phyloP scores from a whole-genome alignment of 1,140 invertebrate genomes.

The Plectus sambesii region DNA sequence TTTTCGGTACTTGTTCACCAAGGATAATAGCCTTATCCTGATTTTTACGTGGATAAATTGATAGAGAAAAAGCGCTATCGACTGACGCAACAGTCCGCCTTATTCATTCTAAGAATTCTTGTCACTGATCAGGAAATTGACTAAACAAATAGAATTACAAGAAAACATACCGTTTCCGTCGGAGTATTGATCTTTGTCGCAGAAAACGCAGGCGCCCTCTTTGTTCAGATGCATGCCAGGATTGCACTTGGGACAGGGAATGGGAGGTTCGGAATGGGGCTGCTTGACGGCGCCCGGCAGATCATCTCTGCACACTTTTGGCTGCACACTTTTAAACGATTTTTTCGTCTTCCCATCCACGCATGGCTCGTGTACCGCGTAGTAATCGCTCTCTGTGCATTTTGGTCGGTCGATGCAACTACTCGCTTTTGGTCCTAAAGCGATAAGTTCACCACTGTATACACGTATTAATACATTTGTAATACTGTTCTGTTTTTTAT shows the following conservation, averaged over 20 bases:
- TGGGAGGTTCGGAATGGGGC: conserved; percentile 43
- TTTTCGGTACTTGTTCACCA: too few species aligned
- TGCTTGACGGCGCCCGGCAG: conserved; percentile 45
- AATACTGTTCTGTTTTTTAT: too few species aligned
- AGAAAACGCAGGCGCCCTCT: conserved; percentile 48
- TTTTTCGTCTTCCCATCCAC: conserved; percentile 48
- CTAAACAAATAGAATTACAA: conserved; percentile 18
- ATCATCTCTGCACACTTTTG: conserved; percentile 52
- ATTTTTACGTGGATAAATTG: too few species aligned
- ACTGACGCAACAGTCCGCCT: too few species aligned
- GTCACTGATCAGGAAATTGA: too few species aligned
- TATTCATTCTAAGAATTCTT: too few species aligned
- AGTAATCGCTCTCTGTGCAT: conserved; percentile 54
- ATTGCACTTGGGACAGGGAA: conserved; percentile 53
- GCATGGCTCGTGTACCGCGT: conserved; percentile 51
- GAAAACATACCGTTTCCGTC: conserved; percentile 40
- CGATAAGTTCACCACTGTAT: conserved; percentile 5
- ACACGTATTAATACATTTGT: conserved; percentile 16
- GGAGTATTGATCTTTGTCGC: conserved; percentile 45
- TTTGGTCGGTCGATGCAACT: conserved; percentile 50
- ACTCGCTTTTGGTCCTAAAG: conserved; percentile 47
- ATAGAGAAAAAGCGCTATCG: too few species aligned
- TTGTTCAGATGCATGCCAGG: conserved; percentile 52
- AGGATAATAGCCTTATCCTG: too few species aligned
- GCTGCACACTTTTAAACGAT: conserved; percentile 53